Base-by-base conservation (phyloP, 2,797 vertebrate species). In the Spondyliosoma cantharus region DNA sequence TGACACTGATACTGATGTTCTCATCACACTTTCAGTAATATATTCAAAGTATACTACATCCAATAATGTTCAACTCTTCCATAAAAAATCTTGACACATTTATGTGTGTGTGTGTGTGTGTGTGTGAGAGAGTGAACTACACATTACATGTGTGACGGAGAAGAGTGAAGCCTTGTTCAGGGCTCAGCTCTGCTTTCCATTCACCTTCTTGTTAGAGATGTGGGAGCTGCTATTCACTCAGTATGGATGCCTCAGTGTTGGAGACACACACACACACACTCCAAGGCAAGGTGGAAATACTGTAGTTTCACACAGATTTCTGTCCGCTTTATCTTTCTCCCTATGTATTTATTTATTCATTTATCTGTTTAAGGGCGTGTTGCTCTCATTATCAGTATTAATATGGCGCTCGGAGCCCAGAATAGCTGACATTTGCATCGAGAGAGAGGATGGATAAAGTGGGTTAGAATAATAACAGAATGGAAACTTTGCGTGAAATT, bases 401-500 rank as follows among this genome's bases (percentile, higher is more conserved):
- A 89, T 78, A 76, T 52, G 27, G 69, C 2, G 14, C 64, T 32
- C 3, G 0, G 19, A 48, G 76, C 77, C 75, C 72, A 82, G 86
- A 90, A 84, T 87, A 89, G 81, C 78, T 77, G 86, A 81, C 80
- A 81, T 85, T 87, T 82, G 67, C 78, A 71, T 76, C 25, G n/a
- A 49, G 27, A 46, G 65, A 81, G 73, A 63, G 65, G 37, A 43
- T n/a, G 69, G 54, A 83, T 66, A 78, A 89, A 92, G 83, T 90
- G 90, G 86, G 90, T 89, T 86, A 89, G 48, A 89, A 85, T 69
- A 91, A 90, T 74, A 90, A 61, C 73, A 42, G 78, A 77, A 85
- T 91, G 89, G 91, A 92, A 91, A 90, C 74, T 87, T 83, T 73
- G 84, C 49, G n/a, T 89, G 85, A 91, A 87, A 89, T 80, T 84